phyloP scores from a whole-genome alignment of 2,113 vertebrate genomes.

The Tachysurus vachellii region DNA sequence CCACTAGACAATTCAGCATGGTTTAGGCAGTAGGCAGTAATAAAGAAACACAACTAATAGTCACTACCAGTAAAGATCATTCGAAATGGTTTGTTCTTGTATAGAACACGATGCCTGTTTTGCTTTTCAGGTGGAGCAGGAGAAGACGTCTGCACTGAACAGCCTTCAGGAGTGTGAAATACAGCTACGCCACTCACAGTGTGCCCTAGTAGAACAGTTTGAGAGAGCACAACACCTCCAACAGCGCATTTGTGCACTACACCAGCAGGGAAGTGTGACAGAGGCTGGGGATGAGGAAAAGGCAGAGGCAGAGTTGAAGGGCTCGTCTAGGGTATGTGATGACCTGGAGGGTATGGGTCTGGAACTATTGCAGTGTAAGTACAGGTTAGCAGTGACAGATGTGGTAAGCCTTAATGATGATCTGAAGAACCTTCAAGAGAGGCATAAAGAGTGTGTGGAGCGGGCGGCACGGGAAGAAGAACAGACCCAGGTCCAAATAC shows the following conservation, averaged over 20 bases:
- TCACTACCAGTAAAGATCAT: neutral
- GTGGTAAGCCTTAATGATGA: conserved; percentile 93
- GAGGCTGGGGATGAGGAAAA: conserved; percentile 65
- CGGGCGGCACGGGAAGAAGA: conserved; percentile 77
- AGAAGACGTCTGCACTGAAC: conserved; percentile 83
- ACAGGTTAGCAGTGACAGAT: conserved; percentile 91
- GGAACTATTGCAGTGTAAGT: conserved; percentile 95
- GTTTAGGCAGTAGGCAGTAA: neutral
- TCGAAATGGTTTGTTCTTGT: neutral
- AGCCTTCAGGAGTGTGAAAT: conserved; percentile 91
- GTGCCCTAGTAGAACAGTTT: conserved; percentile 88
- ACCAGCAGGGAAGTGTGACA: conserved; percentile 69
- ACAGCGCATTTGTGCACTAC: conserved; percentile 80
- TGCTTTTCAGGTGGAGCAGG: conserved; percentile 83
- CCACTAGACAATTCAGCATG: neutral
- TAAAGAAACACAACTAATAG: neutral
- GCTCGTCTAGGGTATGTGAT: conserved; percentile 48
- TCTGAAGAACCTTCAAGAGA: conserved; percentile 87
- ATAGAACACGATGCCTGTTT: neutral
- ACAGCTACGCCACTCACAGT: conserved; percentile 90
- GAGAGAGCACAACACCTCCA: conserved; percentile 83
- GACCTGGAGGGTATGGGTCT: conserved; percentile 81
- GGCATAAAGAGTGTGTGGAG: conserved; percentile 81
- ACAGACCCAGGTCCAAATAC: conserved; percentile 75
- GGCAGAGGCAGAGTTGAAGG: conserved; percentile 41